Base-by-base conservation (phyloP, 2,888 invertebrate species). In the Zaprionus lineosus region DNA sequence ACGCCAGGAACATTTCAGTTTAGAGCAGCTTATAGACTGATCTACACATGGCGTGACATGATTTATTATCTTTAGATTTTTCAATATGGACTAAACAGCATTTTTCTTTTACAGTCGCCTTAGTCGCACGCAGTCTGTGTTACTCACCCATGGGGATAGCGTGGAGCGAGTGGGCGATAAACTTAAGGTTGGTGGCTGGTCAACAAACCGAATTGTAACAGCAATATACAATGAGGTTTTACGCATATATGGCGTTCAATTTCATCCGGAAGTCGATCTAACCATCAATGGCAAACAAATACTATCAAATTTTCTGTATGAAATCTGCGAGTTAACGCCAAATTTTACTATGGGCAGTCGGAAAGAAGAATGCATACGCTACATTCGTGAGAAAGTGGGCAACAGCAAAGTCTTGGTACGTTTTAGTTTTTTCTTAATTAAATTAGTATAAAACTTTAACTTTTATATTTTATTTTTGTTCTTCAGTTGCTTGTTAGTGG, bases 221-320 rank as follows among this genome's bases (percentile, higher is more conserved):
- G 98, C 96, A 52, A 96, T 99, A 85, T 95, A 95, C 85, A 96
- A 97, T 91, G 98, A 98, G 87, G 95, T 95, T 88, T 92, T 95
- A 89, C 93, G 95, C 48, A 92, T 98, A 56, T 98, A 97, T 88
- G 99, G 99, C 18, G 95, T 99, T 63, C 99, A 99, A 91, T 99
- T 99, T 91, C 99, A 99, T 90, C 99, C 99, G 0, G 99, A 99
- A 92, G 96, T 99, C 73, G 98, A 99, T 89, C 93, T 99, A 84
- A 98, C 98, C 0, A 92, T 93, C 8, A 95, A 97, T 88, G 98
- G 98, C 61, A 94, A 94, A 90, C 92, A 93, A 86, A 99, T 99
- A 94, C 91, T 99, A 85, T 94, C 94, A 65, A 98, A 98, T 91
- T 99, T 99, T 91, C 91, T 99, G 73, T 97, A 95, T 89, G 97